A percentile compares a stretch with the other conserved stretches of the same genome.
phyloP scores from a whole-genome alignment of 2,888 invertebrate species.

The Drosophila maculinotata region DNA sequence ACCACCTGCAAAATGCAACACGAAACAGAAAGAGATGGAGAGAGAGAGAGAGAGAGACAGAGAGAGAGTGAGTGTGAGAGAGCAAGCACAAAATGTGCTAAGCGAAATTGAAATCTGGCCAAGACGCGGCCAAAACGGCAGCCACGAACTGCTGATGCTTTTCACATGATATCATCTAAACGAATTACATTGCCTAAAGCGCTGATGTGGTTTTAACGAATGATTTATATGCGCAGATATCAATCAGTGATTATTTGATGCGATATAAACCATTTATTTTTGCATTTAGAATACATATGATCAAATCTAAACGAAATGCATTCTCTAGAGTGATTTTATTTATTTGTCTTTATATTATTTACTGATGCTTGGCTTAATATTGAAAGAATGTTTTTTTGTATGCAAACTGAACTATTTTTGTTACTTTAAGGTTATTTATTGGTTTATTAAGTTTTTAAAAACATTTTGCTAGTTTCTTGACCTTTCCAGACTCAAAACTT shows the following conservation, averaged over 20 bases:
- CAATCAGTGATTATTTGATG: conserved; percentile 2
- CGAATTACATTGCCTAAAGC: conserved; percentile 12
- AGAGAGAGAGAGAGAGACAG: background rate
- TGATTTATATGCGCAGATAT: conserved; percentile 19
- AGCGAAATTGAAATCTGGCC: conserved; percentile 44
- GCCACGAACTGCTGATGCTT: conserved; percentile 26
- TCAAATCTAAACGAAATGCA: background rate
- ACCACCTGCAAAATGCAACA: conserved; percentile 89
- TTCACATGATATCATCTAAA: conserved; percentile 9
- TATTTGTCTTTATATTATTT: background rate
- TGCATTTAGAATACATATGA: background rate
- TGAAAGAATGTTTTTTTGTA: too few species aligned
- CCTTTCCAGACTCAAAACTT: too few species aligned
- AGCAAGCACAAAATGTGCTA: conserved; percentile 36
- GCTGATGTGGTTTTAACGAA: conserved; percentile 9
- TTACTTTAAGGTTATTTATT: background rate
- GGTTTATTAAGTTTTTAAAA: too few species aligned
- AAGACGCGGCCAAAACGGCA: conserved; percentile 13
- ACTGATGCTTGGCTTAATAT: background rate
- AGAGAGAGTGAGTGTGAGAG: background rate
- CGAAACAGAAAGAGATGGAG: background rate
- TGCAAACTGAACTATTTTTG: background rate
- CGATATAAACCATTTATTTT: conserved; percentile 4
- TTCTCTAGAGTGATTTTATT: background rate
- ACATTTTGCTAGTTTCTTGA: too few species aligned